phyloP scores from a whole-genome alignment of 2,797 vertebrate species.

The Vireo griseus region DNA sequence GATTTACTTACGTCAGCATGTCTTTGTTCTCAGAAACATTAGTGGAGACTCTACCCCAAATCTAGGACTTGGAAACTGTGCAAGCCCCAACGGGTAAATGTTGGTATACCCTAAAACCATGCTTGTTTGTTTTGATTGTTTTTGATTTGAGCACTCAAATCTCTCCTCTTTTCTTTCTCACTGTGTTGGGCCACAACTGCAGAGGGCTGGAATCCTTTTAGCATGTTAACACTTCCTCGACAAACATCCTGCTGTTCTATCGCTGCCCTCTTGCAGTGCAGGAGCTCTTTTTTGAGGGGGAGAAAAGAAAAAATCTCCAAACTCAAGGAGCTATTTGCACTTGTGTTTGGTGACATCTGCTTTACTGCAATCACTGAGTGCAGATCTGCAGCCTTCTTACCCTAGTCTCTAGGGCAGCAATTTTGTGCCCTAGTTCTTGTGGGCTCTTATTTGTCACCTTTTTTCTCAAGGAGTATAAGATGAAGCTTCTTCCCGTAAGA shows the following conservation, averaged over 20 bases:
- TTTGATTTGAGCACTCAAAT: neutral
- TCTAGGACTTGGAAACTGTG: neutral
- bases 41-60: neutral
- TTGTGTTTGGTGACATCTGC: neutral
- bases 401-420: neutral
- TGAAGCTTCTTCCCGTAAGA: neutral
- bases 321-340: neutral
- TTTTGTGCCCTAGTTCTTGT: slow-evolving; percentile 43
- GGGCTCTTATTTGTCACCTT: neutral
- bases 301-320: neutral
- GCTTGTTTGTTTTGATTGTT: neutral
- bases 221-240: neutral
- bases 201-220: neutral
- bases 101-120: neutral
- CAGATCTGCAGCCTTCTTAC: slow-evolving; percentile 5
- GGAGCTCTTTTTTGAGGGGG: neutral
- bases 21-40: neutral
- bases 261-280: neutral
- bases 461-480: neutral
- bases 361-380: neutral
- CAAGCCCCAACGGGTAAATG: neutral
- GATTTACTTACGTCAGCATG: neutral
- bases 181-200: neutral
- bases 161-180: neutral
- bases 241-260: neutral